Evolutionary conservation across 2,888 invertebrate genomes (phyloP), one percentile per base, ranked within the genome.

Genomic region (Antheraea yamamai): DNA sequence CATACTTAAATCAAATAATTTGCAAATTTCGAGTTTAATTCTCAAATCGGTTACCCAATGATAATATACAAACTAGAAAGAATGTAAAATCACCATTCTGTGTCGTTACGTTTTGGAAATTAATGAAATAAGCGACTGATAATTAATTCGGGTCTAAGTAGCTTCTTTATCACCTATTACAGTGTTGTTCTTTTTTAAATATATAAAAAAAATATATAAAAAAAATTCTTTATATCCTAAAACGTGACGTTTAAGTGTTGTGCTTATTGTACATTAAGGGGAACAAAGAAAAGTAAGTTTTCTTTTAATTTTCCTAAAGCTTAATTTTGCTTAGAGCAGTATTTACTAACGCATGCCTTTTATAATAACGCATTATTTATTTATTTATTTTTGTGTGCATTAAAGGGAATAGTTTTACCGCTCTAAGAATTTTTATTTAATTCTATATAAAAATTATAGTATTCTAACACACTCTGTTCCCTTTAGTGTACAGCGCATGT

Each of bases 401-500:
- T 94, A 95, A 95, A 95, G 94, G 94, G 94, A 95, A 91, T 85
- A 70, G 70, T 70, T 70, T 70, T 91, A 90, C 93, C 94, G 94
- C 94, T 94, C 94, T 94, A 94, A 94, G 92, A 87, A 80, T 83
- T 79, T 80, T 77, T 77, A 77, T 77, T 77, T 76, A 77, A 23
- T 90, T 90, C 89, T 85, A 80, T 82, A 26, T 0, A 76, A 76
- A 30, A 61, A 73, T 75, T 64, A 73, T 18, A 58, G 61, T 75
- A 79, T 77, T 78, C 73, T 75, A 83, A 82, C 4, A 16, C 30
- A 66, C 16, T 70, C 79, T 83, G 89, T 92, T 95, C 95, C 95
- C 95, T 95, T 95, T 95, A 95, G 95, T 95, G 95, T 95, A 93
- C 95, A 94, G 94, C 92, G 91, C 91, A 91, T 92, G 92, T 89